Percentiles rank a stretch among this genome's conserved stretches.
phyloP scores from a whole-genome alignment of 2,113 vertebrate species.

The Ptychochromis oligacanthus region DNA sequence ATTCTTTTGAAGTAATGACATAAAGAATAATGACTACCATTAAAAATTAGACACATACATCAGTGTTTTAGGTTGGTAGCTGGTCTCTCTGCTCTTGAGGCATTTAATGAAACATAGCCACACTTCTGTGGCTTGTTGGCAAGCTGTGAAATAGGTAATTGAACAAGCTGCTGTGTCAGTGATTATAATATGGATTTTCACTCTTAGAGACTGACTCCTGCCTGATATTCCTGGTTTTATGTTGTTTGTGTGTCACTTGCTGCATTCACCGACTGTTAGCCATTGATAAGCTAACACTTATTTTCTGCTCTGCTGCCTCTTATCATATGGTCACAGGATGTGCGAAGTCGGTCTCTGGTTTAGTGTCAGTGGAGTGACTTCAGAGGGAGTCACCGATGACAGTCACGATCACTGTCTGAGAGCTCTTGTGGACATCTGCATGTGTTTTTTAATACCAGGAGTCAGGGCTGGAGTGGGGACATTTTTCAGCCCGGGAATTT shows the following conservation, averaged over 20 bases:
- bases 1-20: neutral
- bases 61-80: neutral
- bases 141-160: neutral
- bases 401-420: neutral
- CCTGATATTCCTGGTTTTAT: neutral
- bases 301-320: conserved; percentile 8
- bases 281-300: conserved; percentile 23
- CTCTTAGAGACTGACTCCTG: neutral
- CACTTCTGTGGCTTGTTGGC: neutral
- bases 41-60: neutral
- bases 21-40: neutral
- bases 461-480: no score
- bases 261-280: neutral
- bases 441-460: neutral
- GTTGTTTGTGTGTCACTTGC: neutral
- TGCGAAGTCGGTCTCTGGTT: neutral
- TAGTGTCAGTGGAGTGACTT: neutral
- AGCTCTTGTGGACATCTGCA: neutral
- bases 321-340: conserved; percentile 7
- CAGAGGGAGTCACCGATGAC: neutral
- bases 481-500: no score
- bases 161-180: neutral
- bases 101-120: neutral
- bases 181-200: neutral
- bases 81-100: neutral